Evolutionary conservation across 1,140 invertebrate species (phyloP), one percentile per base, ranked within the genome.

Genomic region (Hydropsyche tenuis): DNA sequence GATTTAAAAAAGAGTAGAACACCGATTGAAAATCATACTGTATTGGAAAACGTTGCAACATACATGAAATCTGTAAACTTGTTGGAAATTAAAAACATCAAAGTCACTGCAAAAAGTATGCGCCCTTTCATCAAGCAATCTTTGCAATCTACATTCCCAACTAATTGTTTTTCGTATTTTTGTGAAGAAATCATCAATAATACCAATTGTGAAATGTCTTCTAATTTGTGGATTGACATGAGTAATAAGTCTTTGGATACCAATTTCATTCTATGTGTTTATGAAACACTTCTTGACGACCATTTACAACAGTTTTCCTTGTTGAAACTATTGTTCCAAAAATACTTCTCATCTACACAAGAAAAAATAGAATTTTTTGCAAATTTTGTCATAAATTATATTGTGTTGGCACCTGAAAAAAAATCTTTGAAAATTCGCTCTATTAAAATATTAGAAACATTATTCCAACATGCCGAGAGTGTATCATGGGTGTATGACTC

Each of bases 281-380:
- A 73, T 73, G 72, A 77, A 73, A 62, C 70, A n/a, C 45, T 73
- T 12, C 51, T 77, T 20, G 46, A 75, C 60, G 53, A 72, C 18
- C 69, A 70, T 37, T 74, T 66, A n/a, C 64, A 72, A 46, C 71
- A 75, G 62, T 75, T 45, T 71, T 79, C 80, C 25, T 70, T 84
- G 20, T 76, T 85, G 5, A 79, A 83, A 69, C 78, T 79, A 71
- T 76, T 86, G 9, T 74, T 88, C 0, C 78, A 83, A 56, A 79
- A 81, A 23, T 78, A 83, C n/a, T 85, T 84, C 69, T 81, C 80
- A 1, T 80, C 78, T 42, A 16, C 82, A 0, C 82, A 82, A 74
- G 80, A 86, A 12, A 87, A 85, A 77, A 80, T 87, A 16, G 82
- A 87, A 2, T 86, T 87, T 23, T 77, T 88, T 1, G 81, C 82